Evolutionary conservation across 2,797 vertebrate genomes (phyloP).

Genomic region (Gallirallus australis): DNA sequence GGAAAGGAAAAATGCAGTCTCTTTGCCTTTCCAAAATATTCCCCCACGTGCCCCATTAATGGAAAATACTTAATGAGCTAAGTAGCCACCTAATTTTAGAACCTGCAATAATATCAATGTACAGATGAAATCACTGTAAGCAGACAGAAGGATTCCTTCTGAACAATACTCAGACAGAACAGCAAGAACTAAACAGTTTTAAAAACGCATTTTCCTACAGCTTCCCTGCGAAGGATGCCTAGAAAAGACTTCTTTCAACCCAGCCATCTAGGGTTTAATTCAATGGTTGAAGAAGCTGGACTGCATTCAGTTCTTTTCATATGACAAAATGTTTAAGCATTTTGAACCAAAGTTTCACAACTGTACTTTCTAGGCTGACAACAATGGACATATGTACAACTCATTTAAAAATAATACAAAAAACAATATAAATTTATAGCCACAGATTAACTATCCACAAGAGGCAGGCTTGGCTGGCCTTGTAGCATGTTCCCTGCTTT

Average conservation of each 20-base stretch:
- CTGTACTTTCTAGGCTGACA: constrained; percentile 1
- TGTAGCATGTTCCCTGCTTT: background rate
- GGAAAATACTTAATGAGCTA: background rate
- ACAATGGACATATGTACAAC: background rate
- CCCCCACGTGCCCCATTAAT: background rate
- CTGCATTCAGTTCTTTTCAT: background rate
- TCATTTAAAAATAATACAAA: constrained; percentile 10
- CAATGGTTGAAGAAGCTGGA: background rate
- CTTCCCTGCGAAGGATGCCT: background rate
- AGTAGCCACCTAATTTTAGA: background rate
- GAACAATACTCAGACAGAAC: background rate
- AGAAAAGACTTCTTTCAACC: background rate
- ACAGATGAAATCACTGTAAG: background rate
- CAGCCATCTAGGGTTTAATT: background rate
- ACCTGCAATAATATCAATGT: background rate
- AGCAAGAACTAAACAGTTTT: background rate
- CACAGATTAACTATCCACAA: background rate
- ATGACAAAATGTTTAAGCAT: background rate
- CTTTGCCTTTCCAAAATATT: background rate
- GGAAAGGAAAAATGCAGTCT: background rate
- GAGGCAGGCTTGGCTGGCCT: background rate
- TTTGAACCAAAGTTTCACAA: constrained; percentile 19
- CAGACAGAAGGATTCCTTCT: background rate
- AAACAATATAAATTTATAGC: background rate
- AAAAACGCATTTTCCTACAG: background rate